Conservation (phyloP, 2,888 invertebrate genomes). For the Linnaemya tessellans region DNA sequence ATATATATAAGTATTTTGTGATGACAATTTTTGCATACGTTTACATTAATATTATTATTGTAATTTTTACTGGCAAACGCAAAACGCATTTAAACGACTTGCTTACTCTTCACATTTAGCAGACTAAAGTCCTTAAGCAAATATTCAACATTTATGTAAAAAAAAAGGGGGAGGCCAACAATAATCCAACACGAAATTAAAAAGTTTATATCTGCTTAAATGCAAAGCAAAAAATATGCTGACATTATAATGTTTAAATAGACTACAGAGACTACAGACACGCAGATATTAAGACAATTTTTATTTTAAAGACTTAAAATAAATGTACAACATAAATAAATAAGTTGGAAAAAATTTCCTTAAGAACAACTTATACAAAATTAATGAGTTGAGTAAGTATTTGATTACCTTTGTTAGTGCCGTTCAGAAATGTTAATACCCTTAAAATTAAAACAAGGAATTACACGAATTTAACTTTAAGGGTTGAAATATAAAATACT, state of each 20-base stretch:
- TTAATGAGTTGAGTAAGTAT: slow-evolving; percentile 67
- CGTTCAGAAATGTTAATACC: slow-evolving; percentile 46
- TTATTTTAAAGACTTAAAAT: slow-evolving; percentile 15
- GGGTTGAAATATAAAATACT: slow-evolving; percentile 36
- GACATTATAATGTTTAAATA: slow-evolving; percentile 16
- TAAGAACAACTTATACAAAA: slow-evolving; percentile 50
- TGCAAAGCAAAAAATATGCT: no score
- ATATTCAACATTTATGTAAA: background rate
- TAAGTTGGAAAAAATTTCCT: background rate
- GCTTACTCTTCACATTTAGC: no score
- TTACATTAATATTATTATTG: no score
- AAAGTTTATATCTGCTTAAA: slow-evolving; percentile 28
- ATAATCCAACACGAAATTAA: slow-evolving; percentile 49
- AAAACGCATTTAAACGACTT: no score
- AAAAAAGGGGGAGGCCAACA: slow-evolving; percentile 33
- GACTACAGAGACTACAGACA: slow-evolving; percentile 64
- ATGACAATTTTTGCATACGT: no score
- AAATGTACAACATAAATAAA: slow-evolving; percentile 10
- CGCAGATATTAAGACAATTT: slow-evolving; percentile 43
- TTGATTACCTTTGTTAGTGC: slow-evolving; percentile 63
- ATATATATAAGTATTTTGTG: no score
- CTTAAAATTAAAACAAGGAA: slow-evolving; percentile 31
- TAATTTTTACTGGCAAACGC: no score
- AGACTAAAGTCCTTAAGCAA: no score
- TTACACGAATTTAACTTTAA: slow-evolving; percentile 5